These are phyloP conservation scores for Takifugu bimaculatus DNA, from an alignment of 2,113 vertebrate species.

Conservation along the genomic window DNA sequence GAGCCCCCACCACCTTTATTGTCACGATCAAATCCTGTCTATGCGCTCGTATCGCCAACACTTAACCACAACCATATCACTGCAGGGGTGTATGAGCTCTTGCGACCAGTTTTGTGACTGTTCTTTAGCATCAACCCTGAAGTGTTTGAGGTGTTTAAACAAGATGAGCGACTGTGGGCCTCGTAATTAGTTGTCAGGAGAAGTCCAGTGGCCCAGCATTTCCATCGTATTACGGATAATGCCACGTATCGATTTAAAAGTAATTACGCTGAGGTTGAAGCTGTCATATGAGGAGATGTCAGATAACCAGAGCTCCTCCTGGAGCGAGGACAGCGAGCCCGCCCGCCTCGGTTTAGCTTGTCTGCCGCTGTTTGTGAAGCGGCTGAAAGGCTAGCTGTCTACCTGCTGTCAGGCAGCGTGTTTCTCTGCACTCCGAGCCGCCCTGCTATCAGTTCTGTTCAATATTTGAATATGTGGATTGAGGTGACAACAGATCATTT, in stretches of 20 bases:
- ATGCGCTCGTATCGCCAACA: not conserved
- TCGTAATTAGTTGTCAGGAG: conserved; percentile 62
- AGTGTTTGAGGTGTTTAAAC: too few species aligned
- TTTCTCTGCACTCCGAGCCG: not conserved
- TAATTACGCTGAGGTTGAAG: conserved; percentile 42
- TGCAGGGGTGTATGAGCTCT: too few species aligned
- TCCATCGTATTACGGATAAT: conserved; percentile 47
- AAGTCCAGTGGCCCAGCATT: conserved; percentile 36
- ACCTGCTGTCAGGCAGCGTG: not conserved
- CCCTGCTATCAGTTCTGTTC: conserved; percentile 13
- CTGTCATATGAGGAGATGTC: conserved; percentile 43
- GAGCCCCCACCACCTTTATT: conserved; percentile 30
- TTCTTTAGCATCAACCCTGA: too few species aligned
- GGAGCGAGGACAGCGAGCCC: conserved; percentile 20
- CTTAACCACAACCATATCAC: too few species aligned
- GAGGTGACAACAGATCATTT: conserved; percentile 19
- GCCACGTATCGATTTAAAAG: conserved; percentile 42
- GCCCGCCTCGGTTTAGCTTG: conserved; percentile 42
- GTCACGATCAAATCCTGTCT: conserved; percentile 14
- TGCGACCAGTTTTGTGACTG: too few species aligned
- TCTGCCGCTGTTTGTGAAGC: conserved; percentile 7
- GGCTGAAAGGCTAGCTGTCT: conserved; percentile 2
- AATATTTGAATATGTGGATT: conserved; percentile 45
- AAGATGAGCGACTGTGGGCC: not conserved
- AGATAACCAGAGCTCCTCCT: conserved; percentile 36